Percentiles rank a stretch among this genome's conserved stretches.
Conservation (phyloP, 2,888 invertebrate genomes). For the Baronia brevicornis region DNA sequence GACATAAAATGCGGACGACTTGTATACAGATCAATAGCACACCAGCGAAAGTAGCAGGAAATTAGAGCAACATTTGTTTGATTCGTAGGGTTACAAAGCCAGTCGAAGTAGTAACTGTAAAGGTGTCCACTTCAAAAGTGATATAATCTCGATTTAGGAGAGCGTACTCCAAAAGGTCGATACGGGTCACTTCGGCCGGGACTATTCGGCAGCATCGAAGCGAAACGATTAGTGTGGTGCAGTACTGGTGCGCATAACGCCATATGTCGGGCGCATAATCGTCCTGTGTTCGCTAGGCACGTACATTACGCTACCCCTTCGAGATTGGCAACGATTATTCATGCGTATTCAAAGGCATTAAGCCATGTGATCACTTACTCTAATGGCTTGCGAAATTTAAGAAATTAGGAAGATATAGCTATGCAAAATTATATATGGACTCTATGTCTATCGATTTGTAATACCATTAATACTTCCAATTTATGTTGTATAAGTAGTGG, state of each 20-base stretch:
- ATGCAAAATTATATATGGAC: slow-evolving; percentile 16
- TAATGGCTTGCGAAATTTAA: slow-evolving; percentile 56
- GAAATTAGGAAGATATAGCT: slow-evolving; percentile 11
- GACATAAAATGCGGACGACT: slow-evolving; percentile 47
- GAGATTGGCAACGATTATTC: slow-evolving; percentile 68
- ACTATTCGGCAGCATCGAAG: slow-evolving; percentile 44
- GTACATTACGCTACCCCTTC: slow-evolving; percentile 32
- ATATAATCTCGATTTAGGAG: slow-evolving; percentile 43
- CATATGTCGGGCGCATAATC: slow-evolving; percentile 70
- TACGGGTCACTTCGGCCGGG: slow-evolving; percentile 47
- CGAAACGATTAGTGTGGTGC: slow-evolving; percentile 43
- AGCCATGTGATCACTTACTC: slow-evolving; percentile 69
- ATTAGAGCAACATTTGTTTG: slow-evolving; percentile 40
- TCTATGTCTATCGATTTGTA: slow-evolving; percentile 24
- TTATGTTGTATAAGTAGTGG: no score
- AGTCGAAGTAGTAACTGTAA: slow-evolving; percentile 24
- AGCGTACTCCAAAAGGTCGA: slow-evolving; percentile 44
- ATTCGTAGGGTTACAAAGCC: slow-evolving; percentile 31
- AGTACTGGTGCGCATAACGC: slow-evolving; percentile 35
- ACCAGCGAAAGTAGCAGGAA: no score
- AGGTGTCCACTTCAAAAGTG: slow-evolving; percentile 43
- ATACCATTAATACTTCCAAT: slow-evolving; percentile 9
- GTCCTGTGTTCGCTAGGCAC: slow-evolving; percentile 37
- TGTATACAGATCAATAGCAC: slow-evolving; percentile 32
- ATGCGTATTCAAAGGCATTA: slow-evolving; percentile 63